phyloP scores from a whole-genome alignment of 92 coral and sea anemone genomes.

The Parazoanthus atlanticus region DNA sequence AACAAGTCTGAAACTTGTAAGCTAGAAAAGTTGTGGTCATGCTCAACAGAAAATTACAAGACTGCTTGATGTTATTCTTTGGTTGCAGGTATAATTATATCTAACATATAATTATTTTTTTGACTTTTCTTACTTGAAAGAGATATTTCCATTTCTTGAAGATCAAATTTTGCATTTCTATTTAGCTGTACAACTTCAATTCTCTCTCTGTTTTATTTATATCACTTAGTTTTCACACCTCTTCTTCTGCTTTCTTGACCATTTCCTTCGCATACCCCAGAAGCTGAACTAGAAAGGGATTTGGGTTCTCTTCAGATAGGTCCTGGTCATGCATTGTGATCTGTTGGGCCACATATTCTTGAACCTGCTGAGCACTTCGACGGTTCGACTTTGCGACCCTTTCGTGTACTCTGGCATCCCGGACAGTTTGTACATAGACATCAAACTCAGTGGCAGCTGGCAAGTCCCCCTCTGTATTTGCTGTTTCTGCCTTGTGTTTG shows the following conservation, averaged over 20 bases:
- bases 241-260: conserved; percentile 34
- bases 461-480: not conserved
- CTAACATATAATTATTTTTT: too few relatives aligned
- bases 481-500: conserved; percentile 14
- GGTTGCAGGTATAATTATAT: too few relatives aligned
- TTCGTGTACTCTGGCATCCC: conserved; percentile 23
- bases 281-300: conserved; percentile 16
- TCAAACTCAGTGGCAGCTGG: conserved; percentile 8
- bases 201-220: not conserved
- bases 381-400: conserved; percentile 14
- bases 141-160: too few relatives aligned
- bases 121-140: too few relatives aligned
- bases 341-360: conserved; percentile 27
- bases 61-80: too few relatives aligned
- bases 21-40: not conserved
- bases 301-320: not conserved
- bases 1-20: not conserved
- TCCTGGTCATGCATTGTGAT: conserved; percentile 20
- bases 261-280: conserved; percentile 16
- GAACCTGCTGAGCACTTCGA: conserved; percentile 23
- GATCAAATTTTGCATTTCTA: not conserved
- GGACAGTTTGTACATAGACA: conserved; percentile 12
- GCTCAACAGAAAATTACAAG: too few relatives aligned
- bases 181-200: not conserved
- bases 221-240: not conserved